Percentiles rank a stretch among this genome's conserved stretches.
phyloP scores from a whole-genome alignment of 2,888 invertebrate species.

The Schizaphis graminum region DNA sequence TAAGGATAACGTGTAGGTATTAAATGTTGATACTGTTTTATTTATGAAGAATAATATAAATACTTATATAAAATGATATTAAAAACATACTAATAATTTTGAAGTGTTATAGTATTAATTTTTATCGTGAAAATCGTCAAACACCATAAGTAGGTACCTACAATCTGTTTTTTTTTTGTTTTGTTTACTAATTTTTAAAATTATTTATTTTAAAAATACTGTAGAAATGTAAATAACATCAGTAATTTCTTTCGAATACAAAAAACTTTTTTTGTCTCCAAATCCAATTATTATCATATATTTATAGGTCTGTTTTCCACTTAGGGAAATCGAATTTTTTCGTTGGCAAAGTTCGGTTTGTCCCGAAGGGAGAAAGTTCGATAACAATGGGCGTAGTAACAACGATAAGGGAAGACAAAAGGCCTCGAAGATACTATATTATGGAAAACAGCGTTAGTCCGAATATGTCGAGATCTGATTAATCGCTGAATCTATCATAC shows the following conservation, averaged over 20 bases:
- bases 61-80: neutral
- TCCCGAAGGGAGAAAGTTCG: conserved; percentile 62
- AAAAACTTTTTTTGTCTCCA: conserved; percentile 17
- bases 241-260: conserved; percentile 22
- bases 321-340: conserved; percentile 65
- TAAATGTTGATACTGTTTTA: neutral
- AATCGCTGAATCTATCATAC: conserved; percentile 30
- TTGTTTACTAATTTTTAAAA: neutral
- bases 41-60: neutral
- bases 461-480: conserved; percentile 46
- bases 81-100: neutral
- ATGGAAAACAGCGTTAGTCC: conserved; percentile 38
- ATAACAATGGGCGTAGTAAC: conserved; percentile 62
- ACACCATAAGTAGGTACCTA: neutral
- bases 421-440: conserved; percentile 24
- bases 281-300: conserved; percentile 56
- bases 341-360: conserved; percentile 50
- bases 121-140: neutral
- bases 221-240: conserved; percentile 19
- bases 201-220: neutral
- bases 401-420: conserved; percentile 64
- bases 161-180: neutral
- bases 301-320: conserved; percentile 50
- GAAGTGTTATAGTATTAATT: neutral
- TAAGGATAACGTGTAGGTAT: neutral